Evolutionary conservation across 2,797 vertebrate genomes (phyloP), one percentile per base, ranked within the genome.

Genomic region (Labroides dimidiatus): DNA sequence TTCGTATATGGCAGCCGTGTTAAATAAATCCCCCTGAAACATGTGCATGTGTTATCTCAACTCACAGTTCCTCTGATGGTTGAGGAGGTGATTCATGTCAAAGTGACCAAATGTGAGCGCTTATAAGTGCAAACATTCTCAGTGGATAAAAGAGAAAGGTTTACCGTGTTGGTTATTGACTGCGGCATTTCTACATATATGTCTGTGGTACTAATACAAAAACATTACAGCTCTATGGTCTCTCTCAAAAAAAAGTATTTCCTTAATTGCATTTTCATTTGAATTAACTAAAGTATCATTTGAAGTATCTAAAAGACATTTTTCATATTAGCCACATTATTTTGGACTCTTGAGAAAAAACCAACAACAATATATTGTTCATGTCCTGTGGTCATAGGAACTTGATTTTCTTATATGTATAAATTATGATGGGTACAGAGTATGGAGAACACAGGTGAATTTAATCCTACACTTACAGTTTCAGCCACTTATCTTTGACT

Each of bases 31-130:
- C 49, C 1, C 19, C 15, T 41, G 45, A 70, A 70, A 67, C 42
- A 33, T 8, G 30, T 15, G 48, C 47, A 39, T 10, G 6, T 14
- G 47, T 62, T 68, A 51, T 64, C 44, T 20, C 17, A 17, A 21
- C 27, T 49, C 41, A 64, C 10, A 27, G 3, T 10, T 37, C 20
- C 13, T n/a, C 15, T 52, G 6, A 44, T 62, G 49, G 49, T 62
- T 44, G 4, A 54, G 57, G 23, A 59, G 23, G 48, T 66, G 67
- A 65, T 51, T 68, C 14, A 59, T 4, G 44, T 60, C 30, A 50
- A 12, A 51, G 23, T 49, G 50, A 49, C 72, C 43, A 43, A 69
- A 37, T 41, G 15, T 45, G 20, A 58, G 50, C 33, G 37, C 15
- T 10, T 14, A 45, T 70, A 44, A 63, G 53, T 54, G 17, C 21